Evolutionary conservation across 2,797 vertebrate genomes (phyloP).

Genomic region (Sebastes itinus): DNA sequence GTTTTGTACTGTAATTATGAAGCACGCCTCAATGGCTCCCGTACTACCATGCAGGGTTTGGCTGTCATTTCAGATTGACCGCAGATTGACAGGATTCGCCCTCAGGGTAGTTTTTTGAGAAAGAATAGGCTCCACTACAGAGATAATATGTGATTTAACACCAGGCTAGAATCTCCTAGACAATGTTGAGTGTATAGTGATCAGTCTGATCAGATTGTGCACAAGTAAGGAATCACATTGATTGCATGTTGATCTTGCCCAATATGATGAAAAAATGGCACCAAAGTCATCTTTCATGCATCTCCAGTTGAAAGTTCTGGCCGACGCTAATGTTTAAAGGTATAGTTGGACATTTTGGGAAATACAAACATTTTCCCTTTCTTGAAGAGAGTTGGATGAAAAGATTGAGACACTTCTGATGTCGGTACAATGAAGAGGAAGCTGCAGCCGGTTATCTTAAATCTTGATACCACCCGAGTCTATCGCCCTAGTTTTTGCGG

Average conservation of each 20-base stretch:
- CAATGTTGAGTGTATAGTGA: background rate
- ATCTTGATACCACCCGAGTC: too few relatives aligned
- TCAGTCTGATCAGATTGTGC: background rate
- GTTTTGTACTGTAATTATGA: conserved; percentile 51
- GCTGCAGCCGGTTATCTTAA: background rate
- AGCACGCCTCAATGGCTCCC: conserved; percentile 44
- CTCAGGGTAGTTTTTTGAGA: background rate
- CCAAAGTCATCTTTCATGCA: background rate
- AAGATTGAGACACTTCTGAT: background rate
- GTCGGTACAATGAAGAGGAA: background rate
- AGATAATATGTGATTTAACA: background rate
- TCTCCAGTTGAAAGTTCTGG: background rate
- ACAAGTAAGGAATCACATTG: background rate
- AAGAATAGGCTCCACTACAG: background rate
- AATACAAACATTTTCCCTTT: background rate
- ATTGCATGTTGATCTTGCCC: background rate
- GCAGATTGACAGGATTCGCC: background rate
- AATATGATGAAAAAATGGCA: background rate
- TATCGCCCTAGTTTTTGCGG: too few relatives aligned
- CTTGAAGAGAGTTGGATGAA: background rate
- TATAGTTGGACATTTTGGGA: background rate
- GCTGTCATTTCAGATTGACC: conserved; percentile 5
- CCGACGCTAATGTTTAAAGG: background rate
- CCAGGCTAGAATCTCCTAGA: background rate
- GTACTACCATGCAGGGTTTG: conserved; percentile 9